Evolutionary conservation across 2,797 vertebrate species (phyloP).

Genomic region (Gadopsis marmoratus): DNA sequence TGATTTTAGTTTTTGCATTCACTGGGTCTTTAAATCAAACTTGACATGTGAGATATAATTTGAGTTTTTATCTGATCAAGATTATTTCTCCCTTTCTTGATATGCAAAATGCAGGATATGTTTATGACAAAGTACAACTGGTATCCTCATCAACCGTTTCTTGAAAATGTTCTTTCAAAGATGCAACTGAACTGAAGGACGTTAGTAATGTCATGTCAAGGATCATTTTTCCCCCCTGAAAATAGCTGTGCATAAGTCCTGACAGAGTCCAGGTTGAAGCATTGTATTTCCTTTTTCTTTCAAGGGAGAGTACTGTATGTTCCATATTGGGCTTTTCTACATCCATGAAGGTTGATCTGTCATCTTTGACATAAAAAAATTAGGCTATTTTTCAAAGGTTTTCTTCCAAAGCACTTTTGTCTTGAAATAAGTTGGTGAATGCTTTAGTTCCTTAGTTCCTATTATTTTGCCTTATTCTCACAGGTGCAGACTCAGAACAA

Average conservation of each 20-base stretch:
- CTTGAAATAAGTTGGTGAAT: slow-evolving; percentile 26
- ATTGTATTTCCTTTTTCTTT: neutral
- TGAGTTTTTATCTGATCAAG: neutral
- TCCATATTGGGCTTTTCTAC: slow-evolving; percentile 14
- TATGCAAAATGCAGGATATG: neutral
- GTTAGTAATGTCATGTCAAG: neutral
- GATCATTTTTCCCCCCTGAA: neutral
- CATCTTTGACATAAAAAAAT: neutral
- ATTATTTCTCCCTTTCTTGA: neutral
- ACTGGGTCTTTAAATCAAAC: neutral
- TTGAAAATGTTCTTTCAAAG: neutral
- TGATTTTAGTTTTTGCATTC: neutral
- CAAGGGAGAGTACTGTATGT: neutral
- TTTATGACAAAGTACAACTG: neutral
- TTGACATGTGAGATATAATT: neutral
- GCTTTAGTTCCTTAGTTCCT: neutral
- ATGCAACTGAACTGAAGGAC: neutral
- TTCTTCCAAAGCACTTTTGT: slow-evolving; percentile 12
- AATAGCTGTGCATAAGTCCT: neutral
- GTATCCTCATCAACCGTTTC: neutral
- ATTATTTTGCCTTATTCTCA: slow-evolving; percentile 46
- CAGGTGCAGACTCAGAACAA: slow-evolving; percentile 65
- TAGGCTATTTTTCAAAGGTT: neutral
- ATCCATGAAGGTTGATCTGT: neutral
- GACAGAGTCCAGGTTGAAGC: neutral